A percentile compares a stretch with the other conserved stretches of the same genome.
phyloP scores from a whole-genome alignment of 2,888 invertebrate genomes.

The Melieria crassipennis region DNA sequence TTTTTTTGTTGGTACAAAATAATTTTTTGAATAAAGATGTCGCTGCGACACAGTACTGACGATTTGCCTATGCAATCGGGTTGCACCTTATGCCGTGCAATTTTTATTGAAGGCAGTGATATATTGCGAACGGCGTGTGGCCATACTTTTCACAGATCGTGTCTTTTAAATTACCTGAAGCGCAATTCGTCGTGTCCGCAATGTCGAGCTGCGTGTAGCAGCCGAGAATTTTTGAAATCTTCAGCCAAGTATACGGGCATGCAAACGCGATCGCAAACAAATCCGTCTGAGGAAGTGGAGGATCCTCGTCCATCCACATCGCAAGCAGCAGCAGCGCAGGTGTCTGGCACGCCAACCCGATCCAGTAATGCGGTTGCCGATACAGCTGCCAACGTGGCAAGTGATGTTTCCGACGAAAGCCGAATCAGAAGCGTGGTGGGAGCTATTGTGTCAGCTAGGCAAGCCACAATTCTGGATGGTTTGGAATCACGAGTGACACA shows the following conservation, averaged over 20 bases:
- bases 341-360: too few species aligned
- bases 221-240: neutral
- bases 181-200: constrained; percentile 1
- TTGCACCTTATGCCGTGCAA: neutral
- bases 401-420: neutral
- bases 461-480: neutral
- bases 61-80: neutral
- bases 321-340: neutral
- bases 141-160: neutral
- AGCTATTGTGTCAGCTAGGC: neutral
- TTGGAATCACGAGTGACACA: neutral
- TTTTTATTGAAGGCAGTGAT: neutral
- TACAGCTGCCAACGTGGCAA: neutral
- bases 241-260: neutral
- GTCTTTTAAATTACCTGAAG: neutral
- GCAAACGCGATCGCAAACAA: neutral
- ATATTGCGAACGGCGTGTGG: neutral
- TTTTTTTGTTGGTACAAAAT: too few species aligned
- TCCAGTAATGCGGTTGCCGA: too few species aligned
- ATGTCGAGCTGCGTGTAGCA: neutral
- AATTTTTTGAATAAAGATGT: neutral
- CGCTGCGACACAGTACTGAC: neutral
- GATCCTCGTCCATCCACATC: neutral
- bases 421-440: neutral
- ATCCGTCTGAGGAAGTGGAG: too few species aligned